phyloP scores from a whole-genome alignment of 2,888 invertebrate genomes.

The Philhelius pedissequus region DNA sequence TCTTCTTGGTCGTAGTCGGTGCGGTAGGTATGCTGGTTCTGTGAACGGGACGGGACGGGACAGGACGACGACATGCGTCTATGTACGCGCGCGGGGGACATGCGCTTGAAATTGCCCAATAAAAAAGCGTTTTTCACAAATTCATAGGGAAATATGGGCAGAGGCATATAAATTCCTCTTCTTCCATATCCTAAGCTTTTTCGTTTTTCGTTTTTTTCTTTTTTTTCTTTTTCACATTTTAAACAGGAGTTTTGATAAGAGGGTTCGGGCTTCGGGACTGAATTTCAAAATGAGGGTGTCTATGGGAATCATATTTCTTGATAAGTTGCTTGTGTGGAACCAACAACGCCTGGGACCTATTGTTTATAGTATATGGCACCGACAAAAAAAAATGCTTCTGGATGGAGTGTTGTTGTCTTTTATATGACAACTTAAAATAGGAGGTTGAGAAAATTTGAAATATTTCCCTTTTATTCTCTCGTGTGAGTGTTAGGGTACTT shows the following conservation, averaged over 20 bases:
- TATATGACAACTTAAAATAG: slow-evolving; percentile 52
- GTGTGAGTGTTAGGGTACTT: slow-evolving; percentile 47
- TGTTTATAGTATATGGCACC: slow-evolving; percentile 55
- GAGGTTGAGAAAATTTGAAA: slow-evolving; percentile 46
- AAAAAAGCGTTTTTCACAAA: slow-evolving; percentile 73
- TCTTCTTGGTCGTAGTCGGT: neutral
- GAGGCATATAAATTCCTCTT: slow-evolving; percentile 71
- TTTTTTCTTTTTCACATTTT: slow-evolving; percentile 59
- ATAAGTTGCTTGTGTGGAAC: slow-evolving; percentile 45
- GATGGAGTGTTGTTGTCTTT: slow-evolving; percentile 17
- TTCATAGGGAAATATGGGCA: slow-evolving; percentile 73
- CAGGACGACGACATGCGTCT: slow-evolving; percentile 68
- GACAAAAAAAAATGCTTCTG: neutral
- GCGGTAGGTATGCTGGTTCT: neutral
- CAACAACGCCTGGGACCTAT: slow-evolving; percentile 54
- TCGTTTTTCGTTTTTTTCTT: no score
- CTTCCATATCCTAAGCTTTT: slow-evolving; percentile 71
- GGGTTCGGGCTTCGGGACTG: neutral
- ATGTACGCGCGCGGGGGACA: slow-evolving; percentile 71
- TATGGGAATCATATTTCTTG: slow-evolving; percentile 59
- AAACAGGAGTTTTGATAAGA: slow-evolving; percentile 16
- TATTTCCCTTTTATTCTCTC: slow-evolving; percentile 11
- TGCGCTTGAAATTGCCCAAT: slow-evolving; percentile 74
- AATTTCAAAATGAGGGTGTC: slow-evolving; percentile 37
- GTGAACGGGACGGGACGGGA: slow-evolving; percentile 32